Evolutionary conservation across 2,888 invertebrate genomes (phyloP), one percentile per base, ranked within the genome.

Genomic region (Watsonalla binaria): DNA sequence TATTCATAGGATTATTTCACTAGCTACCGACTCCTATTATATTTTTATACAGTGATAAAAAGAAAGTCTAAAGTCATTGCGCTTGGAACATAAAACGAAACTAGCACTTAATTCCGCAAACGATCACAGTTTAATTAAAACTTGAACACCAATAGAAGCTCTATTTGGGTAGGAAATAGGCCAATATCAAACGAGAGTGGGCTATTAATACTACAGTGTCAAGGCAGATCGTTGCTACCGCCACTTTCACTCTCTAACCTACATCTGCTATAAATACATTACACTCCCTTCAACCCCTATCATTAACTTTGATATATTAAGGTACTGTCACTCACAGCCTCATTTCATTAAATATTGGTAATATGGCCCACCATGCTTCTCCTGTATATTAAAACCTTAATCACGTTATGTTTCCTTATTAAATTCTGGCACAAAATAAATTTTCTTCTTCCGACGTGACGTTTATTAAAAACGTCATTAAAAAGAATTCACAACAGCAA

Each of bases 191-290:
- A 64, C 57, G 72, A 77, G 76, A 72, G 72, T 63, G 55, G 62
- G 60, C 79, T 89, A 88, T 86, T 81, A 87, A 87, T 89, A 89
- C 68, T 56, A 67, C 84, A 85, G 79, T 83, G 89, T 86, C 90
- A 90, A 89, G 89, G 90, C 78, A 76, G 78, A 70, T 52, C 87
- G 68, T 79, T 83, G 83, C 73, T 71, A 15, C 39, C 49, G 66
- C 62, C 62, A 68, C 84, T 86, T 84, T 86, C 81, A 63, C 84
- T 85, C 78, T 85, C 80, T 53, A 55, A 63, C 52, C 52, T 50
- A 55, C 69, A 58, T 52, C 51, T 55, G 61, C 70, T 72, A 78
- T 77, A 72, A 78, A 77, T 81, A 80, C 61, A 54, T 48, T 57
- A 55, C 55, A 65, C 59, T 60, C 60, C 58, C 59, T 61, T 55